Evolutionary conservation across 2,888 invertebrate species (phyloP).

Genomic region (Chymomyza amoena): DNA sequence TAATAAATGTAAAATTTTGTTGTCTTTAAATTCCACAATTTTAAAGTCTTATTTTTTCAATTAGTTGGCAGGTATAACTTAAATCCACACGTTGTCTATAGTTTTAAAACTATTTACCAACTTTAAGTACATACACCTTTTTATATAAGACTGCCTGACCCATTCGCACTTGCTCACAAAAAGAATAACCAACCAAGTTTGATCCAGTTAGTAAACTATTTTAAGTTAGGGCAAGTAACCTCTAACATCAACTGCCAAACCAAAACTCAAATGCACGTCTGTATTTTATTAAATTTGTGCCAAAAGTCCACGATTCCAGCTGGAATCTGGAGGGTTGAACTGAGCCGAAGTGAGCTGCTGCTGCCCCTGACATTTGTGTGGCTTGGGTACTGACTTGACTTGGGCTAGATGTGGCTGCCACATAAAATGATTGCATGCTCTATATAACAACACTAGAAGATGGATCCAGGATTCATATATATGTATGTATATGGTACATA

Average conservation of each 20-base stretch:
- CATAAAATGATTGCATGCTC: constrained; percentile 71
- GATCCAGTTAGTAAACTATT: constrained; percentile 66
- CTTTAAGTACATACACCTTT: constrained; percentile 1
- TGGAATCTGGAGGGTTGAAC: neutral
- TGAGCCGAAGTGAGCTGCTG: constrained; percentile 6
- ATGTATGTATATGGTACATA: too few species aligned
- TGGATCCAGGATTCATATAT: neutral
- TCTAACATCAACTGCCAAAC: constrained; percentile 37
- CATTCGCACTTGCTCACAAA: neutral
- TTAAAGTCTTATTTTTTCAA: too few species aligned
- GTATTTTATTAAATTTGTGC: constrained; percentile 68
- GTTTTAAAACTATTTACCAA: constrained; percentile 26
- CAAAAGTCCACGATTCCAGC: constrained; percentile 21
- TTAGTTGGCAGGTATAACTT: too few species aligned
- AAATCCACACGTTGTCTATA: too few species aligned
- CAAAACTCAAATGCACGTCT: constrained; percentile 72
- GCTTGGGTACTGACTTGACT: constrained; percentile 29
- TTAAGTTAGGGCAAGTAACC: constrained; percentile 34
- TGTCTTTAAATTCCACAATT: too few species aligned
- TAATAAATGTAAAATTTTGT: too few species aligned
- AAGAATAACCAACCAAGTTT: constrained; percentile 49
- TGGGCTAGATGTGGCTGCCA: constrained; percentile 30
- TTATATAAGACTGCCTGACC: too few species aligned
- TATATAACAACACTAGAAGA: constrained; percentile 47
- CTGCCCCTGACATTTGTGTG: constrained; percentile 64